Percentiles rank a stretch among this genome's conserved stretches.
These are phyloP conservation scores for Tylochromis polylepis DNA, from an alignment of 2,113 vertebrate species.

Conservation along the genomic window DNA sequence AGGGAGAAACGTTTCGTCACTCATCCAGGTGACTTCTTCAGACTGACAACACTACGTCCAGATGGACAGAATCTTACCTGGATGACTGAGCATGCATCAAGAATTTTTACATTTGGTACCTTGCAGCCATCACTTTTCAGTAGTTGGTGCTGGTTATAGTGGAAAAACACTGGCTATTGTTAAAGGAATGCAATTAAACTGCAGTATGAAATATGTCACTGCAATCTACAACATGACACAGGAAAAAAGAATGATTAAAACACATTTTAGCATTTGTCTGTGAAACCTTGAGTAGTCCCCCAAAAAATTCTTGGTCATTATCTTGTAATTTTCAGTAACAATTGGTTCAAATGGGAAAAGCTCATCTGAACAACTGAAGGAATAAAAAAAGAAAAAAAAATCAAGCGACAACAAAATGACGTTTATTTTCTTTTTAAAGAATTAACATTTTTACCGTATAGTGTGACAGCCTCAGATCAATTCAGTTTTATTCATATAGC, in stretches of 20 bases:
- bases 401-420: background rate
- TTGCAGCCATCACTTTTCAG: background rate
- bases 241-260: background rate
- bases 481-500: background rate
- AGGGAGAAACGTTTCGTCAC: too few relatives aligned
- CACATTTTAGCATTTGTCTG: background rate
- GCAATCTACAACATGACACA: background rate
- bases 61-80: too few relatives aligned
- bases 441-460: background rate
- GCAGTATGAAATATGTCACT: background rate
- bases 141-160: background rate
- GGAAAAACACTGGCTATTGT: background rate
- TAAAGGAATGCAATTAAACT: background rate
- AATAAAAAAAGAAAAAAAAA: background rate
- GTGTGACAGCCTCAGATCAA: background rate
- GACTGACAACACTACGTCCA: too few relatives aligned
- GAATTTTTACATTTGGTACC: background rate
- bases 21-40: too few relatives aligned
- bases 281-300: background rate
- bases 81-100: too few relatives aligned
- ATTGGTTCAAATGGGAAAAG: background rate
- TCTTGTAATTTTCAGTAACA: background rate
- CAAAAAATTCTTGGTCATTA: background rate
- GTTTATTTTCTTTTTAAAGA: background rate
- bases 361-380: background rate